phyloP scores from a whole-genome alignment of 2,797 vertebrate species.

The Macropus fuliginosus region DNA sequence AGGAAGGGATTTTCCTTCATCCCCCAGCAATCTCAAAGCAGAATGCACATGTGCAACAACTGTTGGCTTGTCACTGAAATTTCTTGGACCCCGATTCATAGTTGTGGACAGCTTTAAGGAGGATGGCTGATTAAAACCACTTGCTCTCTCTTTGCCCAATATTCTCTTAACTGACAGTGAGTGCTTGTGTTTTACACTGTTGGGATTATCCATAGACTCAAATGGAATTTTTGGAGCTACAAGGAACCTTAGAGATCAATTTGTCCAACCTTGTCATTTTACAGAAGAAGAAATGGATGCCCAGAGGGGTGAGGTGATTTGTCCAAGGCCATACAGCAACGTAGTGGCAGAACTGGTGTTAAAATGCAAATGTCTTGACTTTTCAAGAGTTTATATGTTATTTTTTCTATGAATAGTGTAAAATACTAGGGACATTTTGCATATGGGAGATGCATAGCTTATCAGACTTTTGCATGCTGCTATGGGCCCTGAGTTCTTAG shows the following conservation, averaged over 20 bases:
- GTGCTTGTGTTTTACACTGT: not conserved
- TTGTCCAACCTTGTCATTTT: not conserved
- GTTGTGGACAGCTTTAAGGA: not conserved
- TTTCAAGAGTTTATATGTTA: not conserved
- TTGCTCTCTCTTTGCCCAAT: not conserved
- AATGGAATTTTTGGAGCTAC: not conserved
- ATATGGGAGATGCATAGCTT: not conserved
- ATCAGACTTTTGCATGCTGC: not conserved
- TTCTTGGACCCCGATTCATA: not conserved
- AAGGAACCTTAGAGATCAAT: not conserved
- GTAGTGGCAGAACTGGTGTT: not conserved
- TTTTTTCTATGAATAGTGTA: not conserved
- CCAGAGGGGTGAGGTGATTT: not conserved
- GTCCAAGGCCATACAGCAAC: not conserved
- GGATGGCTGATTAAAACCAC: fast-evolving
- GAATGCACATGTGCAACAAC: not conserved
- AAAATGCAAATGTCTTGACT: not conserved
- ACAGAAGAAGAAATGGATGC: not conserved
- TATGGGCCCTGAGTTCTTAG: not conserved
- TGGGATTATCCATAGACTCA: not conserved
- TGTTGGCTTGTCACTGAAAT: not conserved
- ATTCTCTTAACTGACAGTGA: not conserved
- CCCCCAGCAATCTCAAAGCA: not conserved
- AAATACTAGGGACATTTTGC: not conserved
- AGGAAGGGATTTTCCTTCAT: not conserved